Percentiles rank a stretch among this genome's conserved stretches.
Evolutionary conservation across 2,113 vertebrate species (phyloP).

Genomic region (Oceanodroma tethys): DNA sequence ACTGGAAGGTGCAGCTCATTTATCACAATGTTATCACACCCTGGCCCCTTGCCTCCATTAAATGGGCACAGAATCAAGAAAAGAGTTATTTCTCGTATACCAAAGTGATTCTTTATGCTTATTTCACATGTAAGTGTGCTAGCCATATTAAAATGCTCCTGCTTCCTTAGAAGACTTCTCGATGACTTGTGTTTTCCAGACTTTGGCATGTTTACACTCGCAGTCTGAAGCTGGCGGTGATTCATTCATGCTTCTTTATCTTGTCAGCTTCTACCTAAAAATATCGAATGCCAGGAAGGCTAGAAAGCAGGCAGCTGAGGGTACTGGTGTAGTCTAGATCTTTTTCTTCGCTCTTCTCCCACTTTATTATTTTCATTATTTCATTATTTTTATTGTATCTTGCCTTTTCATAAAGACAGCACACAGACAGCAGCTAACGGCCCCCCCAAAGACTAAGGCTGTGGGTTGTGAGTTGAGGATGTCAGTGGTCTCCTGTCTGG

Average conservation of each 20-base stretch:
- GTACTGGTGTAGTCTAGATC: not conserved
- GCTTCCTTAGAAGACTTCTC: not conserved
- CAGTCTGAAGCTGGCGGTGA: conserved; percentile 3
- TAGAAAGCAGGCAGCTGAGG: not conserved
- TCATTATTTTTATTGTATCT: too few relatives aligned
- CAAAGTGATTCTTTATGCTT: not conserved
- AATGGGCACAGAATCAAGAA: conserved; percentile 32
- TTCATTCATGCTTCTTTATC: conserved; percentile 40
- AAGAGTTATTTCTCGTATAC: not conserved
- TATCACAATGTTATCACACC: not conserved
- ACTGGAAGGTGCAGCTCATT: not conserved
- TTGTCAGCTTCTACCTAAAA: conserved; percentile 54
- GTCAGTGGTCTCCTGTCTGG: not conserved
- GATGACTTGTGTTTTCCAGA: conserved; percentile 20
- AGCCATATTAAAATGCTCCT: conserved; percentile 14
- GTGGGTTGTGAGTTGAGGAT: not conserved
- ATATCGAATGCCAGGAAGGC: not conserved
- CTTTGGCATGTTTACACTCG: conserved; percentile 29
- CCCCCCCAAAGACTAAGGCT: not conserved
- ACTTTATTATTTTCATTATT: not conserved
- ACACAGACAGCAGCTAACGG: not conserved
- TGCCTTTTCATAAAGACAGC: not conserved
- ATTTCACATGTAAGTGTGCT: not conserved
- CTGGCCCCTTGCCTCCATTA: conserved; percentile 27
- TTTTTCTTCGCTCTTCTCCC: not conserved